phyloP scores from a whole-genome alignment of 2,888 invertebrate genomes.

The Drosophila prolongata region DNA sequence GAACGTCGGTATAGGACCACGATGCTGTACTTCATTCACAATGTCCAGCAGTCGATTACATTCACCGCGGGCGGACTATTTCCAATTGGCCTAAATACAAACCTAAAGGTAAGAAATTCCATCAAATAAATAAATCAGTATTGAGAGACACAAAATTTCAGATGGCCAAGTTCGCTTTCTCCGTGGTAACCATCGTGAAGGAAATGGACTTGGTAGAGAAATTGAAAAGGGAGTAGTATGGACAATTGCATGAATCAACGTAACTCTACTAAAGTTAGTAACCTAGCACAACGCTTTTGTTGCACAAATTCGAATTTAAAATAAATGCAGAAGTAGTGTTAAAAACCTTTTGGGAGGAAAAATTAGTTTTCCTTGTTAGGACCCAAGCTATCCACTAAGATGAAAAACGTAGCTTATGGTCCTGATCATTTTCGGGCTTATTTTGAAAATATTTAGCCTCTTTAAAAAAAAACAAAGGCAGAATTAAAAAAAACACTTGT shows the following conservation, averaged over 20 bases:
- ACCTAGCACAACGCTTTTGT: no score
- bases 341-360: no score
- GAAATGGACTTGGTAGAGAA: constrained; percentile 65
- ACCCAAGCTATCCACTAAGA: no score
- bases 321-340: no score
- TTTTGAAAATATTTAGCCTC: no score
- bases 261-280: not conserved
- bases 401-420: no score
- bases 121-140: not conserved
- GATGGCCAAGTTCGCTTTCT: constrained; percentile 75
- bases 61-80: constrained; percentile 68
- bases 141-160: constrained; percentile 20
- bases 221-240: constrained; percentile 3
- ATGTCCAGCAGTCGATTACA: constrained; percentile 55
- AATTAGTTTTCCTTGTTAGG: no score
- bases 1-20: constrained; percentile 50
- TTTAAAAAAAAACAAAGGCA: no score
- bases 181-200: constrained; percentile 67
- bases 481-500: no score
- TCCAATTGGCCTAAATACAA: constrained; percentile 60
- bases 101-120: constrained; percentile 56
- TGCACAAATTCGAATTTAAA: no score
- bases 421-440: no score
- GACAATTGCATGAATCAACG: not conserved
- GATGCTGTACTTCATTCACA: constrained; percentile 56